Conservation (phyloP, 2,797 vertebrate genomes). For the Prionace glauca region DNA sequence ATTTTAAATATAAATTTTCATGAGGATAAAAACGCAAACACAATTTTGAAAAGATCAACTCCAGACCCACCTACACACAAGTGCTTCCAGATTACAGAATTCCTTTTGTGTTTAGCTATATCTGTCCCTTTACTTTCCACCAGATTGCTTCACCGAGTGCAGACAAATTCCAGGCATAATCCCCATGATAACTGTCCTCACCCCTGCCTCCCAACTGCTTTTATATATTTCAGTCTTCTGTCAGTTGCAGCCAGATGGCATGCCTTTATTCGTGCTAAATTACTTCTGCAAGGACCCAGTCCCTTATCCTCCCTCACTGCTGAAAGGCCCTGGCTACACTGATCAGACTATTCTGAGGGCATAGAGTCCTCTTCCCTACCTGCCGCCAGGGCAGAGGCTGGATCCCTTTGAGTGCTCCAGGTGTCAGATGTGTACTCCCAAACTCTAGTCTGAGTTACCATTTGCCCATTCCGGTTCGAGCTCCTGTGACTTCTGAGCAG, state of each 20-base stretch:
- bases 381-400: not conserved
- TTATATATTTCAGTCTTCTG: not conserved
- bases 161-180: not conserved
- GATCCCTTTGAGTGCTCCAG: not conserved
- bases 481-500: not conserved
- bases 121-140: not conserved
- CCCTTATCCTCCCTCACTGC: not conserved
- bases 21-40: not conserved
- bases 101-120: not conserved
- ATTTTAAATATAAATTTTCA: slow-evolving; percentile 6
- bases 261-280: not conserved
- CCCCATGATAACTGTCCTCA: not conserved
- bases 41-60: not conserved
- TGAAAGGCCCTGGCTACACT: not conserved
- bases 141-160: not conserved
- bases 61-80: not conserved
- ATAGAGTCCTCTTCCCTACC: too few species aligned
- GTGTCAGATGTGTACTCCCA: not conserved
- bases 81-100: not conserved
- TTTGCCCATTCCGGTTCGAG: not conserved
- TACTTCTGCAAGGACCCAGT: not conserved
- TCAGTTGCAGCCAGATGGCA: not conserved
- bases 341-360: not conserved
- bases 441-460: not conserved
- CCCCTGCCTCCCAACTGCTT: not conserved